Evolutionary conservation across 2,888 invertebrate genomes (phyloP), one percentile per base, ranked within the genome.

Genomic region (Mimumesa dahlbomi): DNA sequence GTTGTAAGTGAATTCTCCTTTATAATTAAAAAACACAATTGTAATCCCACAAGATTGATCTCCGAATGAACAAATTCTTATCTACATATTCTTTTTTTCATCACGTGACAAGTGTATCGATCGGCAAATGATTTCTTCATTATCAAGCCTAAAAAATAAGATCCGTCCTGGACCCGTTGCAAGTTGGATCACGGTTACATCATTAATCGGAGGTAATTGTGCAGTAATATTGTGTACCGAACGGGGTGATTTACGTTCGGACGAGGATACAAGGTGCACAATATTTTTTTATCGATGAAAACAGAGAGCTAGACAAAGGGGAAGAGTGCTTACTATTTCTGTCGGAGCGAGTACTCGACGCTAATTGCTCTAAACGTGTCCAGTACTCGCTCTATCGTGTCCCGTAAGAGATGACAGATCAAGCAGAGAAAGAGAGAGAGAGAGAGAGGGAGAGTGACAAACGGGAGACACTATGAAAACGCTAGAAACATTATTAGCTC

Each of bases 251-350:
- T 54, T 75, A 69, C 36, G 59, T 75, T 73, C 67, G 66, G 73
- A 74, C 57, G 40, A 74, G 56, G 56, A 70, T 68, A 72, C 52
- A 77, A 56, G 68, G 68, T 80, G 80, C 77, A 62, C 76, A n/a
- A 79, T 81, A 81, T 81, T 81, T 81, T 81, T 81, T 81, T 81
- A 81, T 79, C 54, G 49, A 19, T 56, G 52, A 45, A 29, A 58
- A 1, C 25, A 29, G 7, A 18, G 31, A 19, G 3, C 1, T 14
- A 11, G 46, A 22, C 7, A 18, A 2, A 13, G n/a, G 19, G 5
- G 19, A 42, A 38, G 58, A 52, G 61, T 61, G 50, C 61, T 45
- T 69, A 57, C 54, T 40, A 34, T 69, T 67, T 46, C 61, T 59
- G 36, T 29, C 43, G 36, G 19, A 40, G 14, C 22, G 58, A 25